Conservation (phyloP, 1,140 invertebrate genomes). For the Tribolium madens region DNA sequence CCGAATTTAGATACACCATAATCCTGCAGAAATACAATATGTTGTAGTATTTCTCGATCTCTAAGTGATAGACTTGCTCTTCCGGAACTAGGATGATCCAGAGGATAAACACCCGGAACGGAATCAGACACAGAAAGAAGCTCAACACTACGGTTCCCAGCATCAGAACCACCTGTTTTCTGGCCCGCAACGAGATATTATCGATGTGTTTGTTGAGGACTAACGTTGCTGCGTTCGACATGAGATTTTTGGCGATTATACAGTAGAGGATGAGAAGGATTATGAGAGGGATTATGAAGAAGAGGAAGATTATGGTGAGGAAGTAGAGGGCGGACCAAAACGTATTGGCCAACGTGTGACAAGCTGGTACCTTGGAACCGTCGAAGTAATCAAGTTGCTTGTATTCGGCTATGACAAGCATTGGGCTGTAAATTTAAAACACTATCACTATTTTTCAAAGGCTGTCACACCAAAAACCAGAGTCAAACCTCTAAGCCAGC, state of each 20-base stretch:
- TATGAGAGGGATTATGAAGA: conserved; percentile 82
- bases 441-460: conserved; percentile 7
- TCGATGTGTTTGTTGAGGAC: conserved; percentile 73
- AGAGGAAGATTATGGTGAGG: conserved; percentile 76
- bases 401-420: conserved; percentile 75
- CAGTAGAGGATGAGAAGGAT: conserved; percentile 82
- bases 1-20: conserved; percentile 89
- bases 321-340: conserved; percentile 81
- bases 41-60: conserved; percentile 81
- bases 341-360: conserved; percentile 75
- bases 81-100: conserved; percentile 79
- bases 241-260: conserved; percentile 81
- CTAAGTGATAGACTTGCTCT: conserved; percentile 71
- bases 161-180: conserved; percentile 83
- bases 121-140: conserved; percentile 89
- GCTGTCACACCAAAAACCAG: neutral
- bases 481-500: conserved; percentile 30
- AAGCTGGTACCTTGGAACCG: conserved; percentile 70
- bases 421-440: conserved; percentile 69
- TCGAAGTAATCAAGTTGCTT: conserved; percentile 69
- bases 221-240: conserved; percentile 72
- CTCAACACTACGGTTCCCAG: conserved; percentile 84
- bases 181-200: conserved; percentile 72
- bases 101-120: conserved; percentile 86
- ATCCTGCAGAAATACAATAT: conserved; percentile 85